Evolutionary conservation across 2,888 invertebrate genomes (phyloP).

Genomic region (Dasypogon diadema): DNA sequence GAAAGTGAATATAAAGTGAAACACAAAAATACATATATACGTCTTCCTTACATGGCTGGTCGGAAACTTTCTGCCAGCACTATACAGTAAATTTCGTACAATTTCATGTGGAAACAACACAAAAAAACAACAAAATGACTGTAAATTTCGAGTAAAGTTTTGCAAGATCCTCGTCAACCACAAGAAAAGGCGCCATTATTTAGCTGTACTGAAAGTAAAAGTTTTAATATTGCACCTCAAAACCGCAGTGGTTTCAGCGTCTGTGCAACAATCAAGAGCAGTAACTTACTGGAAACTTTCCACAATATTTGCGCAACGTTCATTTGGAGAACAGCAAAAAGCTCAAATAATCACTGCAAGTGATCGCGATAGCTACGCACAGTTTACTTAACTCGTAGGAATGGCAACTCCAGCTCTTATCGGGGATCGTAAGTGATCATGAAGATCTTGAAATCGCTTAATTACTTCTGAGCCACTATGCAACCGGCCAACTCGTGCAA

Average conservation of each 20-base stretch:
- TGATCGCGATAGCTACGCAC: conserved; percentile 20
- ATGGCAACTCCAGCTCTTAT: background rate
- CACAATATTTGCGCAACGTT: conserved; percentile 28
- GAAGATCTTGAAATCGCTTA: conserved; percentile 12
- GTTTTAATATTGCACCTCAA: conserved; percentile 27
- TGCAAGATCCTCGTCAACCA: background rate
- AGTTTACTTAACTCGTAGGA: background rate
- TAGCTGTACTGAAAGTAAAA: conserved; percentile 7
- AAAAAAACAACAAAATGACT: background rate
- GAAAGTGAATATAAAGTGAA: too few relatives aligned
- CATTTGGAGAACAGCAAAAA: background rate
- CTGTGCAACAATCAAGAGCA: conserved; percentile 28
- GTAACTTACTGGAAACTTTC: conserved; percentile 25
- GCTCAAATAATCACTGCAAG: background rate
- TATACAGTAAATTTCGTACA: background rate
- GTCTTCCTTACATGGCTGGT: too few relatives aligned
- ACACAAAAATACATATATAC: too few relatives aligned
- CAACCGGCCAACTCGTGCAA: background rate
- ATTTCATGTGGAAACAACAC: too few relatives aligned
- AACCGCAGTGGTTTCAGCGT: conserved; percentile 23
- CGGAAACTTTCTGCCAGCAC: background rate
- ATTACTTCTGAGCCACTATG: background rate
- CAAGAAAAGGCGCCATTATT: conserved; percentile 1
- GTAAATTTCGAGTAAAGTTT: background rate
- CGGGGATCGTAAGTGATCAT: conserved; percentile 1